Base-by-base conservation (phyloP, 2,797 vertebrate genomes). In the Centroberyx gerrardi region DNA sequence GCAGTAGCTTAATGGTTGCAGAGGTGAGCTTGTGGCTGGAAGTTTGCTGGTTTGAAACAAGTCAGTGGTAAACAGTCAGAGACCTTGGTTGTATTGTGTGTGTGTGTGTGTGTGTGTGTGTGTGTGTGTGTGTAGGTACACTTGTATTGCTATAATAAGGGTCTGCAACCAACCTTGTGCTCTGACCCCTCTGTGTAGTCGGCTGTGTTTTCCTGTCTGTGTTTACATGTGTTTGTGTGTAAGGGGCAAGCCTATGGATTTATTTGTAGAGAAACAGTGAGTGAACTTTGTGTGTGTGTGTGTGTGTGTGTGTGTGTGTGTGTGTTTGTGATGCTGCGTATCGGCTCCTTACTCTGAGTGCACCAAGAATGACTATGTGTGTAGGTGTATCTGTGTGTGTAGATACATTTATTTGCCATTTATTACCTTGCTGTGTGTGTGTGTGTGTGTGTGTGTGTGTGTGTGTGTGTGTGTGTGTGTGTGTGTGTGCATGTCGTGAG, bases 101-200 rank as follows among this genome's bases (percentile, higher is more conserved):
- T 22, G 22, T 22, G 22, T 22, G 22, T 22, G 22, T 22, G 22
- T 70, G 44, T 69, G 17, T 62, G 53, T 28, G 4, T 13, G 75
- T 51, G 13, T 33, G 8, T 58, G 12, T 52, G 33, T 15, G 44
- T 48, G 48, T n/a, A 17, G 3, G 48, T 17, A 18, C n/a, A 28
- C 15, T 51, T 52, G 9, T 33, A 42, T 2, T 55, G 48, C 77
- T 70, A 70, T 72, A 70, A 74, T 62, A 66, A 52, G 58, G 49
- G 10, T 70, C 14, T 60, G 15, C 8, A 60, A 27, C 33, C 76
- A 54, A 66, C 27, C 44, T 60, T 33, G 38, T 2, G 5, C 38
- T 54, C 36, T 62, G 74, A 84, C 73, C 67, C 12, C 33, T 68
- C 15, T 33, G 28, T 49, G 33, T 33, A 33, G 33, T 33, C 33